Evolutionary conservation across 2,888 invertebrate genomes (phyloP).

Genomic region (Eupithecia abbreviata): DNA sequence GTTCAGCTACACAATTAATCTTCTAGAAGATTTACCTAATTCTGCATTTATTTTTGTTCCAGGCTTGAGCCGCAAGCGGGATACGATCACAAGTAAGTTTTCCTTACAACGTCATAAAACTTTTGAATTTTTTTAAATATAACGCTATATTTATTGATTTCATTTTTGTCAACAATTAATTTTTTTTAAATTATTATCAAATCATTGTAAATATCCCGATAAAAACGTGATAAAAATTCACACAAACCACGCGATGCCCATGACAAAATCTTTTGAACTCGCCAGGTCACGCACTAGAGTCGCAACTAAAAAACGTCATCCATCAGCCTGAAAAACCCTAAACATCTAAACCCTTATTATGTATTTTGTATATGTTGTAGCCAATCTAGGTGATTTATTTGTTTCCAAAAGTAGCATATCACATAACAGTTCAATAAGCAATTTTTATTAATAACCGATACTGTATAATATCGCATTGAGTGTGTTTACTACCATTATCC

Average conservation of each 20-base stretch:
- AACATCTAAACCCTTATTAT: too few relatives aligned
- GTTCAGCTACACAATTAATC: not conserved
- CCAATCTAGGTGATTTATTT: not conserved
- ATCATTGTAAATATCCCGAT: too few relatives aligned
- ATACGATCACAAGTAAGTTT: slow-evolving; percentile 16
- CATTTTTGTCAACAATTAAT: too few relatives aligned
- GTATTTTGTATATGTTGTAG: not conserved
- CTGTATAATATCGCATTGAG: slow-evolving; percentile 8
- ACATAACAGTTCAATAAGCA: not conserved
- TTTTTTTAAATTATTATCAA: too few relatives aligned
- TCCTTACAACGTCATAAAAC: not conserved
- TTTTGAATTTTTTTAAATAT: too few relatives aligned
- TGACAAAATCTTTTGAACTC: too few relatives aligned
- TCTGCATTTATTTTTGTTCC: slow-evolving; percentile 17
- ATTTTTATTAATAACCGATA: slow-evolving; percentile 8
- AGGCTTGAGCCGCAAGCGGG: slow-evolving; percentile 16
- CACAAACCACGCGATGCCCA: not conserved
- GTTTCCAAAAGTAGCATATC: not conserved
- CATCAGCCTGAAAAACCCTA: too few relatives aligned
- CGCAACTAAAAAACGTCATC: too few relatives aligned
- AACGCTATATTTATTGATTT: too few relatives aligned
- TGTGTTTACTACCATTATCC: slow-evolving; percentile 19
- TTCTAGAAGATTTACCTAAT: not conserved
- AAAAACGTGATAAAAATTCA: not conserved
- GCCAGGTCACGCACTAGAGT: too few relatives aligned